Conservation (phyloP, 2,888 invertebrate species). For the Caenorhabditis parvicauda region DNA sequence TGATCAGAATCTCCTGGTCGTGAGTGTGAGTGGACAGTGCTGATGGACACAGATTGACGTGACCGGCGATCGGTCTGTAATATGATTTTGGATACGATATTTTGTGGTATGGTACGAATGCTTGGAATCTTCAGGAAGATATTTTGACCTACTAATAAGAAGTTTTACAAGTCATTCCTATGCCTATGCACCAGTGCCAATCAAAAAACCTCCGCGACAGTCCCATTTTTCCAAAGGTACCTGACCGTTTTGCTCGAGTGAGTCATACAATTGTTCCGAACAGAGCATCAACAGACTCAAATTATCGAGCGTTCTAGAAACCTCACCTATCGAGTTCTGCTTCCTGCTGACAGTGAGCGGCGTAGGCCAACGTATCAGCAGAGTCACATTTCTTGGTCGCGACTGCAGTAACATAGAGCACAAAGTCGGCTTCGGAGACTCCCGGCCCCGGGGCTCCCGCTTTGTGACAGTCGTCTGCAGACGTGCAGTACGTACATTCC, state of each 20-base stretch:
- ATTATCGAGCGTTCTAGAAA: conserved; percentile 3
- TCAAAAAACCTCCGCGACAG: too few species aligned
- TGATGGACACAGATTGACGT: conserved; percentile 94
- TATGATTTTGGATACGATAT: neutral
- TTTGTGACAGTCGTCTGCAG: conserved; percentile 64
- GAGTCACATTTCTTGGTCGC: conserved; percentile 73
- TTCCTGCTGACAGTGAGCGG: conserved; percentile 97
- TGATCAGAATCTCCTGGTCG: conserved; percentile 72
- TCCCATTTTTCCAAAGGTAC: too few species aligned
- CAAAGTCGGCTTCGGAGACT: conserved; percentile 81
- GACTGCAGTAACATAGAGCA: conserved; percentile 71
- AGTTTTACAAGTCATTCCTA: too few species aligned
- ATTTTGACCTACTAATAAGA: too few species aligned
- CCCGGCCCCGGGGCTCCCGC: conserved; percentile 70
- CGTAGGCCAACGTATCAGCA: conserved; percentile 85
- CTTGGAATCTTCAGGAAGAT: too few species aligned
- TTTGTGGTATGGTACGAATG: too few species aligned
- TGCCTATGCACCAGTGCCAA: too few species aligned
- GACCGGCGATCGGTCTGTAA: conserved; percentile 83
- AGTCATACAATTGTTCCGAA: too few species aligned
- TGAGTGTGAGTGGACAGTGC: conserved; percentile 86
- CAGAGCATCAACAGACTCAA: too few species aligned
- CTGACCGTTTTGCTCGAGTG: too few species aligned
- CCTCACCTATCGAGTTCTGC: conserved; percentile 76
- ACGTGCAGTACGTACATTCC: conserved; percentile 30